Conservation (phyloP, 2,888 invertebrate species). For the Venustoraphidia nigricollis region DNA sequence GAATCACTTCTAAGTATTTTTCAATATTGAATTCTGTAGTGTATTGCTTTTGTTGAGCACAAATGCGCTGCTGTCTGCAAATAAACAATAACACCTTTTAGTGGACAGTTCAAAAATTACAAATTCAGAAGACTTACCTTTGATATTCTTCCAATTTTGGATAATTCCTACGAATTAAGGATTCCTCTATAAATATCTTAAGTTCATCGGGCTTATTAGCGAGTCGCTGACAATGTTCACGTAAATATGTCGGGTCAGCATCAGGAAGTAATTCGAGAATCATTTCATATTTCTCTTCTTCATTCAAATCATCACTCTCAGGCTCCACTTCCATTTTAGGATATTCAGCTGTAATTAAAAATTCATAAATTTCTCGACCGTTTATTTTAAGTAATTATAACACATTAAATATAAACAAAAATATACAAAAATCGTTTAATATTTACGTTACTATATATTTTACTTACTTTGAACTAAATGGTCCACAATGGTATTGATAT, state of each 20-base stretch:
- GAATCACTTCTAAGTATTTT: constrained; percentile 28
- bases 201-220: not conserved
- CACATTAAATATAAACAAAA: too few species aligned
- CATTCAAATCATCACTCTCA: not conserved
- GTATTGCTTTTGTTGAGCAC: constrained; percentile 27
- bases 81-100: not conserved
- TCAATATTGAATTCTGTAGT: constrained; percentile 26
- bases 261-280: not conserved
- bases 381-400: too few species aligned
- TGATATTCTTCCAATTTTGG: constrained; percentile 2
- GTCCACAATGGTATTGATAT: too few species aligned
- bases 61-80: constrained; percentile 19
- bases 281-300: constrained; percentile 1
- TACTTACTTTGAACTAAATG: too few species aligned
- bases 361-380: too few species aligned
- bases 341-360: not conserved
- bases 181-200: not conserved
- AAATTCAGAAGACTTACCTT: not conserved
- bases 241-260: constrained; percentile 1
- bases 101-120: too few species aligned
- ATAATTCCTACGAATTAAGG: not conserved
- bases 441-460: too few species aligned
- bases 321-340: not conserved
- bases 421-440: too few species aligned
- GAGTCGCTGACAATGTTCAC: not conserved